Percentiles rank a stretch among this genome's conserved stretches.
phyloP scores from a whole-genome alignment of 2,797 vertebrate genomes.

The Cottoperca gobio region DNA sequence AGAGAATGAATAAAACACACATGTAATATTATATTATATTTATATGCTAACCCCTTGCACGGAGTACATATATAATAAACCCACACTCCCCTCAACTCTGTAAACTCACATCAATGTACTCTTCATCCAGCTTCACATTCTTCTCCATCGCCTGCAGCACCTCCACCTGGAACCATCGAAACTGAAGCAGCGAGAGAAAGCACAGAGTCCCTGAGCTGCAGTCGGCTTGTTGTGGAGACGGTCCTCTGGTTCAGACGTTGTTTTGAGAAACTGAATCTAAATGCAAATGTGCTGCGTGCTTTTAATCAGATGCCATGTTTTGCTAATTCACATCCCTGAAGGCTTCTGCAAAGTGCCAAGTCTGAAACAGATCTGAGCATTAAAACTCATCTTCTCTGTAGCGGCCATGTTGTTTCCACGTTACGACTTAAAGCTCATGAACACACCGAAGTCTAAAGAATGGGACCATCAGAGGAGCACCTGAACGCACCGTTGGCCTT shows the following conservation, averaged over 20 bases:
- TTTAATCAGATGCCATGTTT: constrained; percentile 33
- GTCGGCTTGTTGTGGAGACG: neutral
- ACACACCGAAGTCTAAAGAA: too few species aligned
- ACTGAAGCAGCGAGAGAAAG: constrained; percentile 77
- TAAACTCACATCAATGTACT: constrained; percentile 91
- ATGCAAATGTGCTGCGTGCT: constrained; percentile 46
- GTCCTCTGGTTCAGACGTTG: constrained; percentile 1
- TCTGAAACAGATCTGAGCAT: too few species aligned
- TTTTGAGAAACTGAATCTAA: constrained; percentile 46
- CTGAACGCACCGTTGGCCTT: too few species aligned
- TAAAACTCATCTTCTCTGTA: too few species aligned
- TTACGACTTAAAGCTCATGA: too few species aligned
- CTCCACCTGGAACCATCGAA: constrained; percentile 93
- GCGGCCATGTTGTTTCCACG: too few species aligned
- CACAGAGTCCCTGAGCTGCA: neutral
- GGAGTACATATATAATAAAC: neutral
- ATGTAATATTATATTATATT: neutral
- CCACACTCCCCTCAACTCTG: neutral
- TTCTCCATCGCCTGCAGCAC: constrained; percentile 96
- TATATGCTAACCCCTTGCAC: neutral
- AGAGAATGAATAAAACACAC: neutral
- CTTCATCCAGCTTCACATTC: constrained; percentile 94
- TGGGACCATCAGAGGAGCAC: too few species aligned
- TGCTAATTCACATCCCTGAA: constrained; percentile 15
- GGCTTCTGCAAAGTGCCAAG: too few species aligned